phyloP scores from a whole-genome alignment of 2,888 invertebrate species.

The Criorhina ranunculi region DNA sequence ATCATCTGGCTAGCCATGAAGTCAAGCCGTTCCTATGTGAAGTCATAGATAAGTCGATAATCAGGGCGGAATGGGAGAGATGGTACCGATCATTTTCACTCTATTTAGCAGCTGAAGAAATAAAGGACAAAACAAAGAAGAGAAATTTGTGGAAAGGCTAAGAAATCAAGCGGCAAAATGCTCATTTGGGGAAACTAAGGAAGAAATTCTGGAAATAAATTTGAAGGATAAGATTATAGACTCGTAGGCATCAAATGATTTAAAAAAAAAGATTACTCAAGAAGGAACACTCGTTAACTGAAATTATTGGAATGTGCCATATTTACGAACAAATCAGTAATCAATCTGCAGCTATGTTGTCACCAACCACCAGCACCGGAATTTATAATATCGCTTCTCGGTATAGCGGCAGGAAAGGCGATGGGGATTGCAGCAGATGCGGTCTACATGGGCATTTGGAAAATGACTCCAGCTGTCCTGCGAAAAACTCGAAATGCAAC shows the following conservation, averaged over 20 bases:
- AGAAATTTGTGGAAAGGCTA: constrained; percentile 79
- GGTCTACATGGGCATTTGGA: not conserved
- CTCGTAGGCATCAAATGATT: constrained; percentile 66
- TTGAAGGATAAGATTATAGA: constrained; percentile 73
- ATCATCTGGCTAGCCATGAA: constrained; percentile 7
- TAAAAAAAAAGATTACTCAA: constrained; percentile 75
- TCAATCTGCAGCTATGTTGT: constrained; percentile 67
- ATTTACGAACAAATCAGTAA: constrained; percentile 71
- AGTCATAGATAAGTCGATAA: constrained; percentile 67
- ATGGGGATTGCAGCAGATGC: not conserved
- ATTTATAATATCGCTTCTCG: constrained; percentile 64
- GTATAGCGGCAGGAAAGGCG: not conserved
- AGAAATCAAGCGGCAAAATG: constrained; percentile 63
- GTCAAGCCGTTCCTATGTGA: constrained; percentile 72
- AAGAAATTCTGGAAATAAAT: constrained; percentile 61
- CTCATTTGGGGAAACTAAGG: constrained; percentile 60
- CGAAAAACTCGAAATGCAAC: constrained; percentile 16
- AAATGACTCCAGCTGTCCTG: not conserved
- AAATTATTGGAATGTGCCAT: constrained; percentile 65
- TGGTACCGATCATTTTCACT: constrained; percentile 65
- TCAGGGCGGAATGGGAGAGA: constrained; percentile 73
- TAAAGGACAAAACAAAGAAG: constrained; percentile 53
- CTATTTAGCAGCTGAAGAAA: constrained; percentile 72
- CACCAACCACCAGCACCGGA: constrained; percentile 7
- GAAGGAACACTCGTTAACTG: constrained; percentile 60